Evolutionary conservation across 2,888 invertebrate species (phyloP), one percentile per base, ranked within the genome.

Genomic region (Drosophila helvetica): DNA sequence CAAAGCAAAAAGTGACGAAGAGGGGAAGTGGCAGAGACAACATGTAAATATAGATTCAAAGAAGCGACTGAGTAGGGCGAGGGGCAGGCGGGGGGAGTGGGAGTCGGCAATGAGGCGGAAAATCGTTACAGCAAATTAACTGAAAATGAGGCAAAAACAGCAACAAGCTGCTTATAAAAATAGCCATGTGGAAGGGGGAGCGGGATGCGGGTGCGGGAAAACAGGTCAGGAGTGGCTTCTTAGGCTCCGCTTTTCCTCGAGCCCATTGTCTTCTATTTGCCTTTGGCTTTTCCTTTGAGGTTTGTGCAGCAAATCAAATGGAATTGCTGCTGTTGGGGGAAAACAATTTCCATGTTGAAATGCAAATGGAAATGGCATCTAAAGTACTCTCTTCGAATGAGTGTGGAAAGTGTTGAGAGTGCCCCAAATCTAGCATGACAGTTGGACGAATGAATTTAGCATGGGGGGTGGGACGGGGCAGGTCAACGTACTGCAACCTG

Each of bases 111-210:
- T 72, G 33, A 73, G 81, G 85, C 85, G 85, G 87, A 84, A 86
- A 89, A 87, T 85, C 88, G 89, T 74, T 87, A 78, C 83, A 88
- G 56, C 82, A 87, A 89, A 87, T 85, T 87, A 78, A 81, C 83
- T 73, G 82, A 78, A 82, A 88, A 86, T 73, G 69, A 64, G 73
- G 74, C 73, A 67, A 80, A 63, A 64, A 53, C 66, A 67, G 54
- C 56, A 60, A 48, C 55, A 74, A 74, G 75, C 74, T 50, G 74
- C 82, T 77, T 85, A 87, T 70, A 79, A 77, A 85, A 86, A 84
- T 38, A 38, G 38, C 7, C 38, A n/a, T 6, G 78, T 42, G 52
- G 54, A 22, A 45, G 46, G 38, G 38, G 15, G 25, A 7, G 25
- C 1, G 25, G 25, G 25, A 22, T n/a, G 22, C 22, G 22, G 52